Evolutionary conservation across 2,797 vertebrate genomes (phyloP), one percentile per base, ranked within the genome.

Genomic region (Botia almorhae): DNA sequence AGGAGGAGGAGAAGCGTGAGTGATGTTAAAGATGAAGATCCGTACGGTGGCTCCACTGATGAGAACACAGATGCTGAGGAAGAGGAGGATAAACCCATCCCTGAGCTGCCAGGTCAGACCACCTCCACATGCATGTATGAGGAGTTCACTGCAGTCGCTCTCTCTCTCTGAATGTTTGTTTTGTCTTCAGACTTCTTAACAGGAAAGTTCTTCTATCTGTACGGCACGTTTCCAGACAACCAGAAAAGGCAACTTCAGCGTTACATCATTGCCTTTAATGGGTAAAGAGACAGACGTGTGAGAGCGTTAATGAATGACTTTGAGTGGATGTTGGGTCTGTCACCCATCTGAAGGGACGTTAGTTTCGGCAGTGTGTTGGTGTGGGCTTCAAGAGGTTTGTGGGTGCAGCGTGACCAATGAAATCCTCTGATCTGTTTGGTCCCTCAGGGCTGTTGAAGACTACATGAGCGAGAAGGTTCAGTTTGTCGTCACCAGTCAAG

Each of bases 381-480:
- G 33, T 48, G 36, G 0, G 10, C 43, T 48, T 19, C 8, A 0
- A 67, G 29, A 61, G 16, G 26, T 68, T 46, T 78, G 74, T 4
- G 56, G 67, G 33, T 48, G 71, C 21, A 71, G 64, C 36, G n/a
- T 58, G 50, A 64, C 48, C 1, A 50, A 68, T 73, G n/a, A 51
- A 69, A 39, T 48, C n/a, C 36, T 55, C 53, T 21, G 19, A 50
- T 71, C 29, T 73, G 48, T 74, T 29, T 0, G 7, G 21, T 58
- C 14, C 46, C 2, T 56, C 76, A 97, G 96, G 14, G 89, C 87
- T 61, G 89, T 97, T 0, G 96, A 97, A 87, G 96, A 96, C 68
- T 97, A 97, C 81, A 97, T 98, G 96, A 95, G 92, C 0, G 96
- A 97, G 60, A 94, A 93, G 76, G 96, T 98, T 65, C 96, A 97